These are phyloP conservation scores for Sycobia sp. DNA, from an alignment of 1,140 invertebrate genomes.

Conservation along the genomic window DNA sequence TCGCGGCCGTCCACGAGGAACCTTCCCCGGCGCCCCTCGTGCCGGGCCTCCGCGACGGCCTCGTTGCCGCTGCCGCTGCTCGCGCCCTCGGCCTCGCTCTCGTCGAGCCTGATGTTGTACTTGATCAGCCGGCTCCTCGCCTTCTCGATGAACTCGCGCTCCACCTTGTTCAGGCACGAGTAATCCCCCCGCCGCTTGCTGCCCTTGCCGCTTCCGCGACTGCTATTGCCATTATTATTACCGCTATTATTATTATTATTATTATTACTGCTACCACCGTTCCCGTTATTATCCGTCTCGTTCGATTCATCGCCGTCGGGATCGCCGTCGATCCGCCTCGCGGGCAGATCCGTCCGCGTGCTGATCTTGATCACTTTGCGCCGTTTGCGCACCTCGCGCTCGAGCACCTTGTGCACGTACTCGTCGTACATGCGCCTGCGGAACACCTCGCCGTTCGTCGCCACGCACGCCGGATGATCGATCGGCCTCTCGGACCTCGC, in stretches of 20 bases:
- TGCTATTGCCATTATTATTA: too few relatives aligned
- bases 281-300: too few relatives aligned
- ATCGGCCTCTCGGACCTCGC: conserved; percentile 38
- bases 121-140: conserved; percentile 68
- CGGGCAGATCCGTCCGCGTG: conserved; percentile 44
- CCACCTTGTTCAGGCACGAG: conserved; percentile 65
- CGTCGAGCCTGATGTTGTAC: conserved; percentile 66
- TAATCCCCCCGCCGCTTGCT: not conserved
- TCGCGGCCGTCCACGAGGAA: conserved; percentile 68
- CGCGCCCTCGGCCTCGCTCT: conserved; percentile 59
- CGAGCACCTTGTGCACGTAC: conserved; percentile 77
- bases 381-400: conserved; percentile 76
- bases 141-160: conserved; percentile 75
- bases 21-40: conserved; percentile 49
- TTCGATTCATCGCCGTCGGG: too few relatives aligned
- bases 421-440: conserved; percentile 81
- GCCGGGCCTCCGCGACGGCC: conserved; percentile 31
- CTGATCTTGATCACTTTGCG: conserved; percentile 79
- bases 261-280: too few relatives aligned
- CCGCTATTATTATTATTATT: too few relatives aligned
- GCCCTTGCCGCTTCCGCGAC: too few relatives aligned
- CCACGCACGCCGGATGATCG: conserved; percentile 33
- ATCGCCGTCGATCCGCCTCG: conserved; percentile 32
- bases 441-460: conserved; percentile 69
- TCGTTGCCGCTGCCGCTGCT: conserved; percentile 39